Percentiles rank a stretch among this genome's conserved stretches.
Evolutionary conservation across 2,888 invertebrate species (phyloP).

Genomic region (Cylindroiulus punctatus): DNA sequence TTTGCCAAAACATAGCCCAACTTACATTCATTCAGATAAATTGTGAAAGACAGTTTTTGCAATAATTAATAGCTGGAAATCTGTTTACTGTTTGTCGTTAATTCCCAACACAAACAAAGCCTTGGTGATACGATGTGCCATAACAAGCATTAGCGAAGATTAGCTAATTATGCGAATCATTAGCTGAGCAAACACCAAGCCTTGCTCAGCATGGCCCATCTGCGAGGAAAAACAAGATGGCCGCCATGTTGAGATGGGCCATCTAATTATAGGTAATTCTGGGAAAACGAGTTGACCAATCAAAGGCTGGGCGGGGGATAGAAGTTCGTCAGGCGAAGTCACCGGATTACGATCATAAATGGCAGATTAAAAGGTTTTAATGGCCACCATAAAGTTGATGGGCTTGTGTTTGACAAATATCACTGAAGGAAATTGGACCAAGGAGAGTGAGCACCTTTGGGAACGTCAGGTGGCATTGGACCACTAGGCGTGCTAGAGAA

Average conservation of each 20-base stretch:
- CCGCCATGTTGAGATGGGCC: not conserved
- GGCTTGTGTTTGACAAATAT: not conserved
- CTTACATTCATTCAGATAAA: no score
- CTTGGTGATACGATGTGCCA: not conserved
- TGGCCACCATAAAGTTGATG: not conserved
- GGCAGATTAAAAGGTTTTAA: not conserved
- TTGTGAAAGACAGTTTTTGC: no score
- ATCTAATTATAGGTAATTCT: not conserved
- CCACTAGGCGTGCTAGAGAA: not conserved
- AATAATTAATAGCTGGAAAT: no score
- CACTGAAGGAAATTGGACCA: constrained; percentile 1
- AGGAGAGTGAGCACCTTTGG: not conserved
- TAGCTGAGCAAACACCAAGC: not conserved
- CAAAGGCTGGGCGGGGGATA: not conserved
- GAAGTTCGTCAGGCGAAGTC: not conserved
- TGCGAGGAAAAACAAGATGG: not conserved
- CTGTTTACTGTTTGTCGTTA: not conserved
- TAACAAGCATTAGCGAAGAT: not conserved
- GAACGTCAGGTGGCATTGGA: not conserved
- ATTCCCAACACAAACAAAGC: not conserved
- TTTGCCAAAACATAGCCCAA: no score
- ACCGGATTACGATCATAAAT: constrained; percentile 19
- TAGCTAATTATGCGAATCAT: not conserved
- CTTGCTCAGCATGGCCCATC: not conserved
- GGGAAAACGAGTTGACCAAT: not conserved